Percentiles rank a stretch among this genome's conserved stretches.
Conservation (phyloP, 1,140 invertebrate species). For the Listronotus bonariensis region DNA sequence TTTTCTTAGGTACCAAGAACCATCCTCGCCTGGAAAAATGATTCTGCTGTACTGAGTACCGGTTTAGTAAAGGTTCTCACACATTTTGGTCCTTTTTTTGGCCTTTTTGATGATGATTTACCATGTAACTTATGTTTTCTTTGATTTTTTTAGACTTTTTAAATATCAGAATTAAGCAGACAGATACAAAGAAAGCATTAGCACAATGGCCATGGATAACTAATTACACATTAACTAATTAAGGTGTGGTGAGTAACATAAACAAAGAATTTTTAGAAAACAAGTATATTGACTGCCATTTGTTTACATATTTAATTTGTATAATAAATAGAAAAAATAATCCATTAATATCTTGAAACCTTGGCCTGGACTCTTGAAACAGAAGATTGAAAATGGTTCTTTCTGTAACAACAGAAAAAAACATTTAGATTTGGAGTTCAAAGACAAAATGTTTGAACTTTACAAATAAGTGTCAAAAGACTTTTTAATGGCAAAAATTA, state of each 20-base stretch:
- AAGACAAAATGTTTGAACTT: background rate
- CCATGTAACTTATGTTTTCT: background rate
- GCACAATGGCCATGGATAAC: slow-evolving; percentile 3
- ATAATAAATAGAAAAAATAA: background rate
- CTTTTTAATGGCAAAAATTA: background rate
- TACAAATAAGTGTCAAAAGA: background rate
- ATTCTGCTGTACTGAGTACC: slow-evolving; percentile 51
- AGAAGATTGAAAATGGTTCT: background rate
- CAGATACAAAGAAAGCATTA: slow-evolving; percentile 4
- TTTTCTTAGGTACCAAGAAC: slow-evolving; percentile 47
- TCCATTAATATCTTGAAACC: background rate
- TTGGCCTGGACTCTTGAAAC: slow-evolving; percentile 9
- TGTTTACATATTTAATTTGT: too few relatives aligned
- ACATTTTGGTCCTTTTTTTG: slow-evolving; percentile 29
- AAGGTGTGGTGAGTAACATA: background rate
- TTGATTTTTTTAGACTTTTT: background rate
- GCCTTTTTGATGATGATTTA: slow-evolving; percentile 17
- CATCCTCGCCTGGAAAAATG: slow-evolving; percentile 51
- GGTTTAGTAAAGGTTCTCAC: slow-evolving; percentile 27
- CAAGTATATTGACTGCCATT: slow-evolving; percentile 7
- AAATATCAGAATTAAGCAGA: background rate
- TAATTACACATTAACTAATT: background rate
- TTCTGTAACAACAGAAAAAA: slow-evolving; percentile 38
- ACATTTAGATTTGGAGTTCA: background rate
- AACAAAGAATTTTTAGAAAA: slow-evolving; percentile 3